Percentiles rank a stretch among this genome's conserved stretches.
These are phyloP conservation scores for Mesocentrotus franciscanus DNA, from an alignment of 53 echinoderm and acorn worm genomes.

Conservation along the genomic window DNA sequence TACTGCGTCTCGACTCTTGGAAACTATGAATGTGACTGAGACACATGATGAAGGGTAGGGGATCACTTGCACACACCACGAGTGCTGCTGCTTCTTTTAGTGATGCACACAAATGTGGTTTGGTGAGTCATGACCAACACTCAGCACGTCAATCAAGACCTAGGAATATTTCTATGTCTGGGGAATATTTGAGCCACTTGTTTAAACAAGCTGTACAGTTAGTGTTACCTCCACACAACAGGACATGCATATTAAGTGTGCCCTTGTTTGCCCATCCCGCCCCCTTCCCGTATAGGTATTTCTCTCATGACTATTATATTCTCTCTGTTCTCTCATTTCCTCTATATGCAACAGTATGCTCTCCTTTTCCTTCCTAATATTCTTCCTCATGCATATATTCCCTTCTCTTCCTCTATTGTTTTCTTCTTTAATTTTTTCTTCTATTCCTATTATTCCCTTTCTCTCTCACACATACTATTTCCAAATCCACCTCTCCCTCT, in stretches of 20 bases:
- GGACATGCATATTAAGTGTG: conserved; percentile 45
- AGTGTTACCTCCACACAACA: conserved; percentile 34
- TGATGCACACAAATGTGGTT: conserved; percentile 59
- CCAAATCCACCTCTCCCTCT: no score
- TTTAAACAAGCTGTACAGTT: conserved; percentile 9
- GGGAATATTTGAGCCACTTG: conserved; percentile 33
- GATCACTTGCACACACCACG: conserved; percentile 34
- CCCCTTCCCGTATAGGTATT: neutral
- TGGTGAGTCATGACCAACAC: conserved; percentile 58
- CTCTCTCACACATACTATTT: neutral
- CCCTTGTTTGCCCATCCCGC: neutral
- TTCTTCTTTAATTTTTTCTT: no score
- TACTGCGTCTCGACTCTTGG: conserved; percentile 13
- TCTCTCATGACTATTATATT: neutral
- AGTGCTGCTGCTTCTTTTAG: conserved; percentile 11
- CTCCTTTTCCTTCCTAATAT: neutral
- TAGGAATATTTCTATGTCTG: conserved; percentile 56
- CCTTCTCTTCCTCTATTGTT: no score
- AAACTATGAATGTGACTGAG: conserved; percentile 41
- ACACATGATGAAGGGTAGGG: conserved; percentile 48
- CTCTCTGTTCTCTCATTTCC: neutral
- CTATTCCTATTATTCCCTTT: neutral
- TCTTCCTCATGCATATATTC: no score
- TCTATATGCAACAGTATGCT: neutral
- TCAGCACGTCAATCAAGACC: conserved; percentile 61